phyloP scores from a whole-genome alignment of 2,888 invertebrate species.

The Polymixis lichenea region DNA sequence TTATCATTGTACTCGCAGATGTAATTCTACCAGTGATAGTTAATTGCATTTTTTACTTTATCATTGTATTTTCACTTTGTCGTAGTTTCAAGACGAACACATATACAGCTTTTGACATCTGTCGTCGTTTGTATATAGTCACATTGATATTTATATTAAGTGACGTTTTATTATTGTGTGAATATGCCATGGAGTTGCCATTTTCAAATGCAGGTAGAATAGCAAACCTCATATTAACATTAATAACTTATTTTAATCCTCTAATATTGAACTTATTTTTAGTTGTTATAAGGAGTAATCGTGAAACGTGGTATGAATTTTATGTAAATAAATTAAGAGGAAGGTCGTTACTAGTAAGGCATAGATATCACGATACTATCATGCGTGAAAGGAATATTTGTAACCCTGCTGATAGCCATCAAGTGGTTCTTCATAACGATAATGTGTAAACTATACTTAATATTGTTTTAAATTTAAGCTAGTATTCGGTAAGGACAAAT shows the following conservation, averaged over 20 bases:
- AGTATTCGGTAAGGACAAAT: background rate
- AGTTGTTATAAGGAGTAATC: background rate
- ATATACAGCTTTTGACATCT: background rate
- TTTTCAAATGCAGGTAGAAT: no score
- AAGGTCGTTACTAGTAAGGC: background rate
- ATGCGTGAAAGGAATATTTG: background rate
- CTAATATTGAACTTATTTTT: background rate
- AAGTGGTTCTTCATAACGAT: background rate
- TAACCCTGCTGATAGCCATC: background rate
- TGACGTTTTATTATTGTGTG: background rate
- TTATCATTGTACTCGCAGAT: background rate
- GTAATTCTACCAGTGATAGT: background rate
- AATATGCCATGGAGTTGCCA: background rate
- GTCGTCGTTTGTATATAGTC: background rate
- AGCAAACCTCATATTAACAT: no score
- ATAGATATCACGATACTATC: background rate
- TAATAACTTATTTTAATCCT: background rate
- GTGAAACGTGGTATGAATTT: background rate
- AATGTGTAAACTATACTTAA: background rate
- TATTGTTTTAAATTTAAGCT: background rate
- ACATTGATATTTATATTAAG: slow-evolving; percentile 11
- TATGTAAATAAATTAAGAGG: no score
- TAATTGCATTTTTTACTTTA: slow-evolving; percentile 8
- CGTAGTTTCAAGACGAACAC: background rate
- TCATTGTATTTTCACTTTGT: slow-evolving; percentile 12